Percentiles rank a stretch among this genome's conserved stretches.
These are phyloP conservation scores for Leptinotarsa rubiginosa DNA, from an alignment of 2,888 invertebrate species.

Conservation along the genomic window DNA sequence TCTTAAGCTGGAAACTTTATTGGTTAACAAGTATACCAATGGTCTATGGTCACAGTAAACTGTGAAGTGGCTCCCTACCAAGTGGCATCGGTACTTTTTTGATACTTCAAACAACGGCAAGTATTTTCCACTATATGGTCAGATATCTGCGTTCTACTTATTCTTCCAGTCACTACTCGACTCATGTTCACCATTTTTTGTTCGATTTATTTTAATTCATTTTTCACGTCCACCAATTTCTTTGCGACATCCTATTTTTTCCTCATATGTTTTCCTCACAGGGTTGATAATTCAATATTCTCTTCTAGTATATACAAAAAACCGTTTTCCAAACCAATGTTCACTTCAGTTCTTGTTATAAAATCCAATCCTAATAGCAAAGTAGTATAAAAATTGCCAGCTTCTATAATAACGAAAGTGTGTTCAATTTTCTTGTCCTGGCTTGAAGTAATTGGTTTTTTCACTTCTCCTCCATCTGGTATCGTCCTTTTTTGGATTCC, in stretches of 20 bases:
- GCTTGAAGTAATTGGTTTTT: background rate
- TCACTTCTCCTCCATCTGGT: background rate
- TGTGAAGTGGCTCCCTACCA: too few relatives aligned
- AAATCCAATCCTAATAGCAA: background rate
- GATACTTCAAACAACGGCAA: too few relatives aligned
- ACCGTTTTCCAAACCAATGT: conserved; percentile 5
- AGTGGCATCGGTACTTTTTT: too few relatives aligned
- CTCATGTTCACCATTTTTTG: too few relatives aligned
- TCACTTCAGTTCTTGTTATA: background rate
- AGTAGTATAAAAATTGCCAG: background rate
- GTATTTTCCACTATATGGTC: too few relatives aligned
- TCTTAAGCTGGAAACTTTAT: too few relatives aligned
- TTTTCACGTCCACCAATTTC: background rate
- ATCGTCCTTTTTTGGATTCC: background rate
- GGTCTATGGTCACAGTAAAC: too few relatives aligned
- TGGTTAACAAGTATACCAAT: too few relatives aligned
- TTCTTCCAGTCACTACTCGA: too few relatives aligned
- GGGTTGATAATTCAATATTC: background rate
- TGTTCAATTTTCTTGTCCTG: background rate
- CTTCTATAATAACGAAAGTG: background rate
- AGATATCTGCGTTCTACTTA: too few relatives aligned
- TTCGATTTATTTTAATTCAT: background rate
- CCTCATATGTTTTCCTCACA: background rate
- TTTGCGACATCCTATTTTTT: background rate
- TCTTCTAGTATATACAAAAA: conserved; percentile 12